Conservation (phyloP, 2,888 invertebrate genomes). For the Coleophora deauratella region DNA sequence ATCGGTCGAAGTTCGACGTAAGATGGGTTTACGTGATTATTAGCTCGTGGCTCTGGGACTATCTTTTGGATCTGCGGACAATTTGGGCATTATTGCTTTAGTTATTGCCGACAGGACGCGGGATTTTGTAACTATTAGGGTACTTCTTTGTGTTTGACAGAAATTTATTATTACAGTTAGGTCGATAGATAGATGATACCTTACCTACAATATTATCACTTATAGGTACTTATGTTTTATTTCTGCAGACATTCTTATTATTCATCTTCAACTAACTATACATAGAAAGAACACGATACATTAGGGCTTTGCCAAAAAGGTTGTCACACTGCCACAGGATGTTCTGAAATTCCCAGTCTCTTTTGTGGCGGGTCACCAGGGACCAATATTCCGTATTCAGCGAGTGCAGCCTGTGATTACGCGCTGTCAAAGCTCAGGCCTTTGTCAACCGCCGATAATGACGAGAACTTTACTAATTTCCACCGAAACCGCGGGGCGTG, state of each 20-base stretch:
- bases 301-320: no score
- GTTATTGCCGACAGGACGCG: background rate
- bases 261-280: no score
- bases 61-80: background rate
- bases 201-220: no score
- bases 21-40: slow-evolving; percentile 8
- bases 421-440: slow-evolving; percentile 46
- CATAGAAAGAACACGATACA: no score
- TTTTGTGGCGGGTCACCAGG: no score
- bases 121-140: background rate
- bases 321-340: background rate
- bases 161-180: background rate
- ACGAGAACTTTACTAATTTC: slow-evolving; percentile 60
- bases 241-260: no score
- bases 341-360: no score
- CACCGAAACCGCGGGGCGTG: slow-evolving; percentile 23
- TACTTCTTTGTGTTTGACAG: background rate
- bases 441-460: slow-evolving; percentile 58
- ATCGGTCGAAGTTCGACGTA: background rate
- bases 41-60: background rate
- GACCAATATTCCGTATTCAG: no score
- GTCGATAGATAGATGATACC: no score
- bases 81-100: background rate
- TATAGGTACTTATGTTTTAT: no score
- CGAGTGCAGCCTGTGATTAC: slow-evolving; percentile 28